Percentiles rank a stretch among this genome's conserved stretches.
phyloP scores from a whole-genome alignment of 1,140 invertebrate genomes.

The Diachasma alloeum region DNA sequence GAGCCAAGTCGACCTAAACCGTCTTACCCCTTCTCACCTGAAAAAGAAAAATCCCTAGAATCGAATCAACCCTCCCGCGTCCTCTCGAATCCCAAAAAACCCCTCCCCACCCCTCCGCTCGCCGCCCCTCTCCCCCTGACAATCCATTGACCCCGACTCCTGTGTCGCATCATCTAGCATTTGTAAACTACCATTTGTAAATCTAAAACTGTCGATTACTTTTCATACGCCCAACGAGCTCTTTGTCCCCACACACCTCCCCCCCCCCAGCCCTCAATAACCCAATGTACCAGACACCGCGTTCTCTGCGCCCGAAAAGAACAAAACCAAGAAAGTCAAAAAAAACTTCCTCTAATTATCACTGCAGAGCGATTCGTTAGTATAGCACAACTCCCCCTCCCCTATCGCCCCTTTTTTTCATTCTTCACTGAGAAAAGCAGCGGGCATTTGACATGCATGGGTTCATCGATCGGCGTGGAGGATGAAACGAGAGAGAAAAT shows the following conservation, averaged over 20 bases:
- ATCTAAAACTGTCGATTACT: constrained; percentile 28
- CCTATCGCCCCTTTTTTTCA: neutral
- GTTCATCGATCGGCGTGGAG: neutral
- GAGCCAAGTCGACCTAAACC: too few species aligned
- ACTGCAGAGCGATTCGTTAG: constrained; percentile 16
- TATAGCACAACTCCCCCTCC: constrained; percentile 8
- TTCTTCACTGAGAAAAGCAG: neutral
- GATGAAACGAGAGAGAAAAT: neutral
- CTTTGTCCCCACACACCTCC: constrained; percentile 16
- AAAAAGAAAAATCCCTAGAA: too few species aligned
- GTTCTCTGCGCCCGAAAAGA: neutral
- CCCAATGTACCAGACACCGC: neutral
- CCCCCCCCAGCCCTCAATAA: neutral
- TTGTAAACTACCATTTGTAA: neutral
- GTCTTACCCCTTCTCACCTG: too few species aligned
- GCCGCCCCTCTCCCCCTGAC: too few species aligned
- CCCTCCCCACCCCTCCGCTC: too few species aligned
- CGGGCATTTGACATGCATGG: constrained; percentile 14
- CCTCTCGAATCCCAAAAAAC: too few species aligned
- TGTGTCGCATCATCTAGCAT: neutral
- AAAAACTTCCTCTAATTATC: constrained; percentile 9
- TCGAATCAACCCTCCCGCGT: too few species aligned
- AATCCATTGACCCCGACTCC: too few species aligned
- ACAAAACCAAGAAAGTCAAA: neutral
- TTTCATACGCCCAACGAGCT: constrained; percentile 24